Evolutionary conservation across 2,888 invertebrate genomes (phyloP).

Genomic region (Liodrosophila aerea): DNA sequence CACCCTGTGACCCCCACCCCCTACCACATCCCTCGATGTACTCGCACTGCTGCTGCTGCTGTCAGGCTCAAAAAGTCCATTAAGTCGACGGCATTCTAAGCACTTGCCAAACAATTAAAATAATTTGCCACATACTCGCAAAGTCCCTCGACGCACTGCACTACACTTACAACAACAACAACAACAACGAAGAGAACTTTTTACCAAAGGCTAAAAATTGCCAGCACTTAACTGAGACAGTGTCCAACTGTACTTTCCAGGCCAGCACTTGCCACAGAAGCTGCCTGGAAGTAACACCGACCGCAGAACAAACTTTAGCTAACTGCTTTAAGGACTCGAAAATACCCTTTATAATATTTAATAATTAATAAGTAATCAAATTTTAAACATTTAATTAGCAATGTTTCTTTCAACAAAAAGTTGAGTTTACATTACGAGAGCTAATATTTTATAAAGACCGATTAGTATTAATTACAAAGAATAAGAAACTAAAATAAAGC

Average conservation of each 20-base stretch:
- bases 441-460: no score
- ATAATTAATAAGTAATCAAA: no score
- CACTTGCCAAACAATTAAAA: conserved; percentile 77
- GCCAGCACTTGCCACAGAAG: conserved; percentile 18
- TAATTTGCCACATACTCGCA: conserved; percentile 71
- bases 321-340: no score
- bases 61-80: conserved; percentile 60
- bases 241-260: conserved; percentile 53
- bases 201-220: conserved; percentile 62
- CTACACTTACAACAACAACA: conserved; percentile 18
- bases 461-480: no score
- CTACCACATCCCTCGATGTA: neutral
- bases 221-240: conserved; percentile 66
- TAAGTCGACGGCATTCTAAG: conserved; percentile 70
- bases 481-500: no score
- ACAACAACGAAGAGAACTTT: conserved; percentile 29
- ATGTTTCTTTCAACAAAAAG: no score
- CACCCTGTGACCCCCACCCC: conserved; percentile 32
- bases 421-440: no score
- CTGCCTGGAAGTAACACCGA: conserved; percentile 30
- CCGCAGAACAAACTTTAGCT: neutral
- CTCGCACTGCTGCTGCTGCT: neutral
- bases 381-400: no score
- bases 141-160: conserved; percentile 67
- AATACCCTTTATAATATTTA: neutral